Percentiles rank a stretch among this genome's conserved stretches.
phyloP scores from a whole-genome alignment of 1,140 invertebrate species.

The Augochlora pura region DNA sequence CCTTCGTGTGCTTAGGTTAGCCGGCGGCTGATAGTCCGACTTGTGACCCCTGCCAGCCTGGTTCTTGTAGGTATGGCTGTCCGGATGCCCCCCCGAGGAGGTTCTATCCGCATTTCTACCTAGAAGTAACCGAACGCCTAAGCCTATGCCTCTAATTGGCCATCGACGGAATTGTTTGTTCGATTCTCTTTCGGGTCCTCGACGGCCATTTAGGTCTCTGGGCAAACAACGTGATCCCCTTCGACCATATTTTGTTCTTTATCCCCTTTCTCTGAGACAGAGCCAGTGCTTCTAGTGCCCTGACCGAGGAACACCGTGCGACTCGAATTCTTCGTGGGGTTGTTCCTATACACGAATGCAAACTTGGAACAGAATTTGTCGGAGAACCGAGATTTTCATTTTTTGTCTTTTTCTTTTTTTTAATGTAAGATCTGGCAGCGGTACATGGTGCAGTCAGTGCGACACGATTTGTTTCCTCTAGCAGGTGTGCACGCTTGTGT shows the following conservation, averaged over 20 bases:
- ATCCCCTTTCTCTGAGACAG: too few relatives aligned
- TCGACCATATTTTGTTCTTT: too few relatives aligned
- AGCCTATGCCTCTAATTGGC: slow-evolving; percentile 61
- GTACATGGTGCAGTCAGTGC: slow-evolving; percentile 13
- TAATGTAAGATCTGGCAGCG: background rate
- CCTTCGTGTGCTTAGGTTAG: slow-evolving; percentile 74
- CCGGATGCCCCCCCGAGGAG: slow-evolving; percentile 69
- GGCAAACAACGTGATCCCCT: background rate
- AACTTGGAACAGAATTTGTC: too few relatives aligned
- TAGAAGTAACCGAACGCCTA: slow-evolving; percentile 78
- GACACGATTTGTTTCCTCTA: slow-evolving; percentile 31
- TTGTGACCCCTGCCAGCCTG: slow-evolving; percentile 68
- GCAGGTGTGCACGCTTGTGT: slow-evolving; percentile 27
- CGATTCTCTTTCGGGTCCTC: background rate
- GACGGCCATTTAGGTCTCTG: background rate
- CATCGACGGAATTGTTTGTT: background rate
- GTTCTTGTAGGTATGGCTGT: slow-evolving; percentile 63
- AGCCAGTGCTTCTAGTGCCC: too few relatives aligned
- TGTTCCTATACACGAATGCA: too few relatives aligned
- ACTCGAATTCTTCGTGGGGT: too few relatives aligned
- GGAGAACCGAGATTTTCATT: too few relatives aligned
- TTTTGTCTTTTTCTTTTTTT: background rate
- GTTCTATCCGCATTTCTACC: slow-evolving; percentile 76
- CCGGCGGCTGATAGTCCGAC: slow-evolving; percentile 65
- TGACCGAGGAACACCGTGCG: too few relatives aligned